Evolutionary conservation across 2,888 invertebrate species (phyloP), one percentile per base, ranked within the genome.

Genomic region (Perizoma flavofasciatum): DNA sequence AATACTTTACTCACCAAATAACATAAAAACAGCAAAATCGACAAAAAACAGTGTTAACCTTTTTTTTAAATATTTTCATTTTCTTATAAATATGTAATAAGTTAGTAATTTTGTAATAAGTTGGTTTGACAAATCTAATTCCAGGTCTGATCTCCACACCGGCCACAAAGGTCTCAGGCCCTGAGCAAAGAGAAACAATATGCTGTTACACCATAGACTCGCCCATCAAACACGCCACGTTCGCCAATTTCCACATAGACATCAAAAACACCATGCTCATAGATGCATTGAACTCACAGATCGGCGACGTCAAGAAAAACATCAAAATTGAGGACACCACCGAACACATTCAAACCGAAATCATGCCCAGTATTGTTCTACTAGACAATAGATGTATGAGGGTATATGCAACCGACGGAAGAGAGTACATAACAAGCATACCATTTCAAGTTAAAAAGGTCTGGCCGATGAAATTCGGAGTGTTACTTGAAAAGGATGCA

Each of bases 401-500:
- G 75, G 96, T 96, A 1, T 98, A 96, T 72, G 95, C 96, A 0
- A 93, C 93, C 46, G 95, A 95, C 70, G 98, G 97, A 0, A 95
- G 97, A 81, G 97, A 98, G 79, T 98, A 96, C 74, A 93, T 96
- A 7, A 94, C 96, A 0, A 95, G 96, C 69, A 89, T 98, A 46
- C 98, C 97, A 2, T 95, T 95, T 75, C 93, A 96, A 92, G 96
- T 98, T 1, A 95, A 95, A 50, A 95, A 95, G 73, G 93, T 97
- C 0, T 98, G 98, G 97, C 93, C 95, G 0, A 97, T 96, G 71
- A 95, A 95, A 75, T 97, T 95, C 86, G 98, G 98, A 4, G 93
- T 98, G 39, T 83, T 98, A 48, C 89, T 98, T 67, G 98, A 98
- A 83, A 96, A 96, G 68, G 93, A 94, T 59, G 92, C 93, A 1